A percentile compares a stretch with the other conserved stretches of the same genome.
phyloP scores from a whole-genome alignment of 2,113 vertebrate species.

The Brachypteracias leptosomus region DNA sequence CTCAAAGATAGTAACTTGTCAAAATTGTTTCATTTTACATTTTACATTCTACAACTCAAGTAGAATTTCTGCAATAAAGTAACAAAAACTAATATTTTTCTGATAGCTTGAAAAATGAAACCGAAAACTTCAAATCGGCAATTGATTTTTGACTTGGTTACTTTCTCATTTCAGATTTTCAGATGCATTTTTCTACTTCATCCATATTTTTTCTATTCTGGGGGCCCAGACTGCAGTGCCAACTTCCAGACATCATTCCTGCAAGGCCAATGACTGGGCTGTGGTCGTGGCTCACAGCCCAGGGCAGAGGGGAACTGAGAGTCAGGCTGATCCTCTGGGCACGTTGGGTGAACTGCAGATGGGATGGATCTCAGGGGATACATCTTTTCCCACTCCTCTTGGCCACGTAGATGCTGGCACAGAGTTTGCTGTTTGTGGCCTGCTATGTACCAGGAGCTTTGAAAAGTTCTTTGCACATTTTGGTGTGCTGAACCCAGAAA shows the following conservation, averaged over 20 bases:
- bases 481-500: neutral
- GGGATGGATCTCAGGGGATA: neutral
- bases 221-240: neutral
- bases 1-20: constrained; percentile 10
- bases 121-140: neutral
- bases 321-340: neutral
- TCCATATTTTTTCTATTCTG: neutral
- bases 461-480: neutral
- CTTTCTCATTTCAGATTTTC: neutral
- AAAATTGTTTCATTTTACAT: constrained; percentile 24
- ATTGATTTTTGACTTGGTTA: neutral
- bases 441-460: neutral
- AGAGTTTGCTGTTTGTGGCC: neutral
- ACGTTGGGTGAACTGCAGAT: neutral
- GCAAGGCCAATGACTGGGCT: neutral
- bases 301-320: neutral
- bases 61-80: neutral
- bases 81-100: neutral
- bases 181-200: neutral
- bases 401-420: neutral
- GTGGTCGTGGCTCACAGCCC: neutral
- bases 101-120: neutral
- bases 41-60: neutral
- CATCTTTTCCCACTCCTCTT: neutral
- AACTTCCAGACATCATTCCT: neutral